phyloP scores from a whole-genome alignment of 2,888 invertebrate species.

The Drosophila merina region DNA sequence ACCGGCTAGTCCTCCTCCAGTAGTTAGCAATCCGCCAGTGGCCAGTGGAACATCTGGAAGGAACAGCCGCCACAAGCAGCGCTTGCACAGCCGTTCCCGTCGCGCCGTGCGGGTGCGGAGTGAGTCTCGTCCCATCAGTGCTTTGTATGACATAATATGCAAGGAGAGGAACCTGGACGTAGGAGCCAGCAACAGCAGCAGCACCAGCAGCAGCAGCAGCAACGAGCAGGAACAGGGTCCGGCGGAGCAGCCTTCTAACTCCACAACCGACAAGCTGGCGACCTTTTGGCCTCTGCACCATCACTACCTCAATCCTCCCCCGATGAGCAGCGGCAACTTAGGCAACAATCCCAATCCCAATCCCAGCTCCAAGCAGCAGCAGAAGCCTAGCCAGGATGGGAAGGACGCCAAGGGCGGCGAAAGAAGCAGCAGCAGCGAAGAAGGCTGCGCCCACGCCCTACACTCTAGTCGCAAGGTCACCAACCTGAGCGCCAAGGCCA shows the following conservation, averaged over 20 bases:
- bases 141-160: conserved; percentile 84
- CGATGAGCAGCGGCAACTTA: conserved; percentile 34
- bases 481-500: conserved; percentile 62
- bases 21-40: conserved; percentile 8
- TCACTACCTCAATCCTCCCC: conserved; percentile 55
- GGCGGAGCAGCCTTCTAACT: conserved; percentile 22
- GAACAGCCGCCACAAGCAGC: conserved; percentile 78
- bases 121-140: conserved; percentile 83
- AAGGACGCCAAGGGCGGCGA: conserved; percentile 24
- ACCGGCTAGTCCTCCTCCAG: conserved; percentile 60
- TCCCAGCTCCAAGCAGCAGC: conserved; percentile 14
- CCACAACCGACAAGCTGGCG: conserved; percentile 66
- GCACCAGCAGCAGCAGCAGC: conserved; percentile 49
- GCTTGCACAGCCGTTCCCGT: conserved; percentile 78
- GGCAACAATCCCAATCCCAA: conserved; percentile 40
- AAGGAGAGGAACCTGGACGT: conserved; percentile 83
- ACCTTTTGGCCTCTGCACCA: conserved; percentile 72
- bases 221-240: conserved; percentile 26
- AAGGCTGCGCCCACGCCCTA: conserved; percentile 36
- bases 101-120: conserved; percentile 83
- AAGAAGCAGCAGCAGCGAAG: conserved; percentile 31
- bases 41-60: conserved; percentile 41
- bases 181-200: conserved; percentile 64
- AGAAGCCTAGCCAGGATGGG: conserved; percentile 19
- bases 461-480: conserved; percentile 64